Evolutionary conservation across 2,797 vertebrate genomes (phyloP), one percentile per base, ranked within the genome.

Genomic region (Acestrorhynchus altus): DNA sequence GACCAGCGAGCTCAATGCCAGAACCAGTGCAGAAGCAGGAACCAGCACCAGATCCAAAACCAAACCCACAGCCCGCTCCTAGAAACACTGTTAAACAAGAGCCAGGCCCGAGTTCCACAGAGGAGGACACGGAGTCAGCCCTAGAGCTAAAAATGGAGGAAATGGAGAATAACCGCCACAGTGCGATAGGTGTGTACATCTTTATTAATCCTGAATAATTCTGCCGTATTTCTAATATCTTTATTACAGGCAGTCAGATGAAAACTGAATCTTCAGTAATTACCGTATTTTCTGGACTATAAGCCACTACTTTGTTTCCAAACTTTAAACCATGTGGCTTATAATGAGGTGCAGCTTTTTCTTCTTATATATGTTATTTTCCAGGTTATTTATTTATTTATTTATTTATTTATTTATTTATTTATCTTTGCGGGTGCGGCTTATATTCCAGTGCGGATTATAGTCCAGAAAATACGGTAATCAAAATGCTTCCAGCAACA

Each of bases 141-240:
- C 89, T 94, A 44, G 94, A 90, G 70, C 85, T 93, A 60, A 96
- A 93, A 83, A 86, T 89, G 52, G 95, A 97, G 65, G 96, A 95
- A 74, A 89, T 83, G 44, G 95, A 96, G 60, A 95, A 94, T 83
- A 96, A 94, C 83, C 92, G 95, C 86, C 95, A 94, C 90, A 96
- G 96, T 77, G 86, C 92, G 75, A 91, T 94, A 81, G 97, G 98
- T 99, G 93, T 96, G 94, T 90, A 82, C 31, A 13, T 42, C 8
- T 1, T 24, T 6, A 39, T 11, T 22, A 6, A 7, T 24, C 6
- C 8, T n/a, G 1, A 22, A 11, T 12, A 20, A 22, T 64, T 3
- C n/a, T 42, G 10, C 40, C 18, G 0, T 20, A n/a, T 20, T 63
- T 39, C 35, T 11, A 4, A 13, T 24, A 8, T 39, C 8, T 35